Conservation (phyloP, 30 jellyfish, hydroid and myxozoan genomes). For the Chrysaora quinquecirrha region DNA sequence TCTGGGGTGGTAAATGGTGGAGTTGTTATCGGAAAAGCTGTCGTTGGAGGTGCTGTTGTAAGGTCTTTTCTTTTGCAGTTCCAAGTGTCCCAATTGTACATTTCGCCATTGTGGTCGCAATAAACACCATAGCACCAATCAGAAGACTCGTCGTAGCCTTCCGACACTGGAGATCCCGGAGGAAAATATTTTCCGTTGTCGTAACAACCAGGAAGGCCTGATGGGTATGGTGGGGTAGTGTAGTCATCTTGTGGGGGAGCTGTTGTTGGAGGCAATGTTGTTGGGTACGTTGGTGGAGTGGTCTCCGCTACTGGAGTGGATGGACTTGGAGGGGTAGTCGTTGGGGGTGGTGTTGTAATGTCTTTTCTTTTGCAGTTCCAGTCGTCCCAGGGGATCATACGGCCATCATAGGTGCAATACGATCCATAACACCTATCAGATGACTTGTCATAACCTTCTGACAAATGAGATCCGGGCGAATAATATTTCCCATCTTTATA, state of each 20-base stretch:
- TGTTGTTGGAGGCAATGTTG: background rate
- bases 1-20: too few species aligned
- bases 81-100: background rate
- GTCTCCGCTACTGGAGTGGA: background rate
- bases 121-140: constrained; percentile 12
- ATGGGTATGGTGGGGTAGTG: background rate
- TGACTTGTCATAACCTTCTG: background rate
- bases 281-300: background rate
- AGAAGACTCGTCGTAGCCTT: constrained; percentile 11
- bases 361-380: background rate
- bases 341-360: background rate
- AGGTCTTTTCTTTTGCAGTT: background rate
- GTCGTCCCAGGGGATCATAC: background rate
- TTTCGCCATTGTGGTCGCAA: constrained; percentile 11
- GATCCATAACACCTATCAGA: constrained; percentile 21
- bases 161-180: background rate
- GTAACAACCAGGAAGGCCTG: too few species aligned
- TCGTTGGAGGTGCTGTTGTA: constrained; percentile 14
- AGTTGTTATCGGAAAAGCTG: background rate
- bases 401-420: background rate
- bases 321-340: background rate
- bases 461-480: background rate
- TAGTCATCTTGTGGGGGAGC: background rate
- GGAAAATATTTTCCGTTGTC: constrained; percentile 1
- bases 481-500: background rate